Evolutionary conservation across 1,140 invertebrate genomes (phyloP).

Genomic region (Sitodiplosis mosellana): DNA sequence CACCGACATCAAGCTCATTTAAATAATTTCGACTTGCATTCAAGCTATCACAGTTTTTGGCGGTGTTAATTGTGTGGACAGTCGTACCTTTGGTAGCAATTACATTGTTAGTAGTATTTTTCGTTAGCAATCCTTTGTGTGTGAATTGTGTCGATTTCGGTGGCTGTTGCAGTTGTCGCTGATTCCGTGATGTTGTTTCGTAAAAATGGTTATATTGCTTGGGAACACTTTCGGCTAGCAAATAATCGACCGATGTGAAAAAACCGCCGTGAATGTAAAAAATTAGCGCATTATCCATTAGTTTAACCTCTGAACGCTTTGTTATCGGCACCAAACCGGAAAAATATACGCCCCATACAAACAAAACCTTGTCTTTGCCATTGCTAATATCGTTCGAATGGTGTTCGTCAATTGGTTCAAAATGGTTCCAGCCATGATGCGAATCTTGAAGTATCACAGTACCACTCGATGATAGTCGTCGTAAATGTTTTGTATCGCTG

Average conservation of each 20-base stretch:
- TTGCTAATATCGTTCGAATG: neutral
- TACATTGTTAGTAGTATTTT: neutral
- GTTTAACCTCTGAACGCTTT: slow-evolving; percentile 24
- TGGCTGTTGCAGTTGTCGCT: too few relatives aligned
- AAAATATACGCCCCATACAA: slow-evolving; percentile 72
- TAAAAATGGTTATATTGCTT: slow-evolving; percentile 5
- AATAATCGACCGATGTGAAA: slow-evolving; percentile 44
- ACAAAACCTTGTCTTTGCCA: slow-evolving; percentile 32
- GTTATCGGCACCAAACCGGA: slow-evolving; percentile 55
- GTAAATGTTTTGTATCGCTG: neutral
- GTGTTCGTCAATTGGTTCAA: neutral
- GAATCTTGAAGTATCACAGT: neutral
- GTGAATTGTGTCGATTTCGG: too few relatives aligned
- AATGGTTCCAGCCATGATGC: too few relatives aligned
- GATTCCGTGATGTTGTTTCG: too few relatives aligned
- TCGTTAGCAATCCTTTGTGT: neutral
- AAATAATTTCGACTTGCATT: neutral
- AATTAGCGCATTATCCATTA: slow-evolving; percentile 60
- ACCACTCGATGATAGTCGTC: neutral
- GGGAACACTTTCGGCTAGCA: slow-evolving; percentile 12
- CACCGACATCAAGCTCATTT: neutral
- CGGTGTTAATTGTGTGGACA: neutral
- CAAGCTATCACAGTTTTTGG: neutral
- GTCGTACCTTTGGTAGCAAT: neutral
- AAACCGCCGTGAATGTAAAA: slow-evolving; percentile 76